phyloP scores from a whole-genome alignment of 2,113 vertebrate genomes.

The Scomber japonicus region DNA sequence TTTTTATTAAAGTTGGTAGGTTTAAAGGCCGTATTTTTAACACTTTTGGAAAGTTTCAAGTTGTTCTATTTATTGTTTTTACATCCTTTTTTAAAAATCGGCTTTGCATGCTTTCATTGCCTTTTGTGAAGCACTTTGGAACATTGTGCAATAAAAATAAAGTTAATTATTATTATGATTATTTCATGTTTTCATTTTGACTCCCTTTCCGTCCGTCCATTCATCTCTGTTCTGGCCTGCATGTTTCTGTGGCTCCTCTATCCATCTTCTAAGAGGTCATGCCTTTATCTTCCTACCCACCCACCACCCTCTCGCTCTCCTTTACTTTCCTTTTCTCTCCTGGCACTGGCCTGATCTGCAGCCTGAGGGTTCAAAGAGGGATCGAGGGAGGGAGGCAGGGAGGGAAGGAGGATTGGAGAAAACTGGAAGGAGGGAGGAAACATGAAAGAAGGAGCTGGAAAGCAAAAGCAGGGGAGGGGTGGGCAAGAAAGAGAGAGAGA shows the following conservation, averaged over 20 bases:
- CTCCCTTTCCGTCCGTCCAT: background rate
- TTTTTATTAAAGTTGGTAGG: background rate
- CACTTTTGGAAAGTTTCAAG: too few species aligned
- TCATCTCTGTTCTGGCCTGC: conserved; percentile 34
- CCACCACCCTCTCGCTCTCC: conserved; percentile 18
- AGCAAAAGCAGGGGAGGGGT: conserved; percentile 38
- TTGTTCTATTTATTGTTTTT: too few species aligned
- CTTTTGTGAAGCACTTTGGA: too few species aligned
- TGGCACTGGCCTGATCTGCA: conserved; percentile 59
- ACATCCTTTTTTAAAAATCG: too few species aligned
- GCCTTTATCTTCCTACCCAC: conserved; percentile 22
- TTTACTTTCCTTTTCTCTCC: conserved; percentile 33
- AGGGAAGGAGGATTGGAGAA: conserved; percentile 5
- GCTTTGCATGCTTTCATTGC: too few species aligned
- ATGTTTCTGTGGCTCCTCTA: conserved; percentile 1
- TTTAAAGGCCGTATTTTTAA: background rate
- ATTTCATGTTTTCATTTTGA: background rate
- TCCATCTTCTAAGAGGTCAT: conserved; percentile 25
- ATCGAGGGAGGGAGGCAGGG: conserved; percentile 18
- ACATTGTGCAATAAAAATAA: too few species aligned
- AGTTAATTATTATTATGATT: too few species aligned
- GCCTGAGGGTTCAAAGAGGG: conserved; percentile 60
- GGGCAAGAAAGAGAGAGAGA: conserved; percentile 34
- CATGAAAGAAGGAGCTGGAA: conserved; percentile 57
- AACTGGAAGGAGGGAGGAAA: conserved; percentile 35